phyloP scores from a whole-genome alignment of 2,888 invertebrate genomes.

The Apamea epomidion region DNA sequence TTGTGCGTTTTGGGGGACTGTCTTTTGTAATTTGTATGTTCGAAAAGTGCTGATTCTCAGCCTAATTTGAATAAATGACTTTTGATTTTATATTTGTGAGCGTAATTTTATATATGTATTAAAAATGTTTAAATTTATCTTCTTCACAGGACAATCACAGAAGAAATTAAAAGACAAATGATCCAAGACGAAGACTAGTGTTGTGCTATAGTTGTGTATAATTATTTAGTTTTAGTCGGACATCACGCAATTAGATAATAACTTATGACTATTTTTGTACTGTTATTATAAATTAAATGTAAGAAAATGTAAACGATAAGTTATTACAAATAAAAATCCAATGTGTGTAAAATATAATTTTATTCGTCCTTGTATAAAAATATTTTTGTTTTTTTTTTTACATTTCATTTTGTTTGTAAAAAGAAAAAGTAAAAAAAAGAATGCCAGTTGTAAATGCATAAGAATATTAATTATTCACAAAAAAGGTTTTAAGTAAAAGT shows the following conservation, averaged over 20 bases:
- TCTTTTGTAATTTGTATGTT: too few species aligned
- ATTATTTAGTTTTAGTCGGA: constrained; percentile 75
- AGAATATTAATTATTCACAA: constrained; percentile 28
- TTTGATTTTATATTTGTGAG: too few species aligned
- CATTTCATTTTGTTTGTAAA: not conserved
- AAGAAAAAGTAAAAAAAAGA: constrained; percentile 24
- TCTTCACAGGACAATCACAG: constrained; percentile 85
- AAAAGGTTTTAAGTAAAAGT: constrained; percentile 15
- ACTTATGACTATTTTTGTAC: constrained; percentile 82
- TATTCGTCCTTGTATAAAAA: constrained; percentile 28
- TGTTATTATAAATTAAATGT: constrained; percentile 64
- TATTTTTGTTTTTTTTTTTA: constrained; percentile 4
- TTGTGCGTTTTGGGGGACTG: not conserved
- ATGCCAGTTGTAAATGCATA: constrained; percentile 52
- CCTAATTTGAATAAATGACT: too few species aligned
- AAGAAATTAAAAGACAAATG: constrained; percentile 86
- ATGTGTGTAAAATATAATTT: constrained; percentile 60
- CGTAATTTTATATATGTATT: not conserved
- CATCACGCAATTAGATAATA: constrained; percentile 79
- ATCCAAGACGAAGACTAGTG: constrained; percentile 74
- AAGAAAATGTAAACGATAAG: constrained; percentile 63
- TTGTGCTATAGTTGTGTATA: constrained; percentile 68
- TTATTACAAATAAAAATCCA: constrained; percentile 69
- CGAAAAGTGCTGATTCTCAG: too few species aligned
- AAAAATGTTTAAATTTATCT: not conserved